These are phyloP conservation scores for Antechinus stuartii DNA, from an alignment of 2,113 vertebrate genomes.

Conservation along the genomic window DNA sequence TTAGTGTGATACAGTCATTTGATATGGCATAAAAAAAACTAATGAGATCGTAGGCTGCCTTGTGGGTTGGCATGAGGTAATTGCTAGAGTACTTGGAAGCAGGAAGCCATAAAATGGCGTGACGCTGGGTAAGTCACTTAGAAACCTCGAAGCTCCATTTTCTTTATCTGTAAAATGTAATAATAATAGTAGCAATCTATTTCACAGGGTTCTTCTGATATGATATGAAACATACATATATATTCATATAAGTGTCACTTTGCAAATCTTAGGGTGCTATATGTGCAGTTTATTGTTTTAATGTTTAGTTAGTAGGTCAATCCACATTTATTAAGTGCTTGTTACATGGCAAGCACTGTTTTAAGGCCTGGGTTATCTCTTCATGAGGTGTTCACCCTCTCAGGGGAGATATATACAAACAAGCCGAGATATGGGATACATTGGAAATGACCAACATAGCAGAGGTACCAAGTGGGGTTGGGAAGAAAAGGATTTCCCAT, in stretches of 20 bases:
- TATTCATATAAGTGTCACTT: neutral
- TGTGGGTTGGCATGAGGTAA: neutral
- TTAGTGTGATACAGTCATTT: neutral
- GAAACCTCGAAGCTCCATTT: neutral
- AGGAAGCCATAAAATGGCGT: neutral
- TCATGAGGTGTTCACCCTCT: neutral
- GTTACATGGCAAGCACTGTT: neutral
- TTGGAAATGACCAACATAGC: neutral
- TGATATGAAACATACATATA: neutral
- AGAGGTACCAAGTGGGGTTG: neutral
- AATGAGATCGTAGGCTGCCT: neutral
- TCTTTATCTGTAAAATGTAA: neutral
- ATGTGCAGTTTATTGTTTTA: neutral
- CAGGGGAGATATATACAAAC: neutral
- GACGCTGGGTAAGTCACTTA: neutral
- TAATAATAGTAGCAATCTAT: neutral
- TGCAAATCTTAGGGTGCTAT: neutral
- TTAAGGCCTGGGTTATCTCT: neutral
- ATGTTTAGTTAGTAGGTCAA: neutral
- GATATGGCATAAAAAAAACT: neutral
- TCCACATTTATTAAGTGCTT: neutral
- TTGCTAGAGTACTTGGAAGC: neutral
- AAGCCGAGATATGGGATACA: neutral
- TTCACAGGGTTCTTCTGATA: neutral
- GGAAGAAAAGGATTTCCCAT: too few relatives aligned